Evolutionary conservation across 1,140 invertebrate species (phyloP), one percentile per base, ranked within the genome.

Genomic region (Conus ventricosus): DNA sequence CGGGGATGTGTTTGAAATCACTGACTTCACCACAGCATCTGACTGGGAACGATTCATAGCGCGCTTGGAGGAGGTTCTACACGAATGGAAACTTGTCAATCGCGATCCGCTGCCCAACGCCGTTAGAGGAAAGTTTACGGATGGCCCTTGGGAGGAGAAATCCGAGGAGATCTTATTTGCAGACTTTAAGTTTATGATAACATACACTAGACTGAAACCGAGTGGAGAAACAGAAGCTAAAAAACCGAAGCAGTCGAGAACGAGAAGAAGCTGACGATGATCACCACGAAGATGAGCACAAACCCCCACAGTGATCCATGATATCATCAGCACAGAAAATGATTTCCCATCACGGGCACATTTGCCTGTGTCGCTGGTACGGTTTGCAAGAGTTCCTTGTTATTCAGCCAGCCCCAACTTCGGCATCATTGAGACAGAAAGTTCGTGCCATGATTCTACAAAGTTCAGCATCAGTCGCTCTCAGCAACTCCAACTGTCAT

Each of bases 31-130:
- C 20, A 98, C 98, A 54, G 98, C 98, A 20, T 98, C 98, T 0
- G 98, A 99, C 92, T 99, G 98, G 98, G 98, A 99, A 96, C 96
- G 98, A 86, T 98, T 99, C 94, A 97, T 98, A 91, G 97, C 98
- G 8, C 96, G 97, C 92, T 95, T 99, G 85, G 98, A 99, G 95
- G 98, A 99, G 95, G 96, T 98, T 80, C 96, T 99, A 83, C 97
- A 97, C 92, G 97, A 98, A 93, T 99, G 98, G 98, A 97, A 97
- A 93, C 95, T 98, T 8, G 92, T 93, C 6, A 94, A 92, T 85
- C 88, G 88, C 23, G 88, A 87, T 91, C 92, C 94, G 76, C 95
- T 92, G 63, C 91, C 91, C 27, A 91, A 92, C n/a, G 95, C 96
- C 53, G 94, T 96, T 91, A 94, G 95, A 53, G 93, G 92, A 78